Evolutionary conservation across 2,888 invertebrate species (phyloP).

Genomic region (Ichneumoninae sp.): DNA sequence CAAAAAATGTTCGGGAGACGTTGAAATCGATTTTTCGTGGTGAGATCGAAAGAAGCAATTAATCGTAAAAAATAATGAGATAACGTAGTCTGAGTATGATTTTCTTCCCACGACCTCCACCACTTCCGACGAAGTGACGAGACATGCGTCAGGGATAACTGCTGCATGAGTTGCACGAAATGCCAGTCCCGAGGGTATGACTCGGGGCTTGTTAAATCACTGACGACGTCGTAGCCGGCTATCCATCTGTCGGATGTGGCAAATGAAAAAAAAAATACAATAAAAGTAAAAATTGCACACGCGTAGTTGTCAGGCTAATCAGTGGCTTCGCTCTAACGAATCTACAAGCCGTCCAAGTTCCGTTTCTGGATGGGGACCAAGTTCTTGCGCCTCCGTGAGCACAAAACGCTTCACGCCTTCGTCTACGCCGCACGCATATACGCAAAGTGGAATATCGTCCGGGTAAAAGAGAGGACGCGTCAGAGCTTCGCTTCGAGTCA

Average conservation of each 20-base stretch:
- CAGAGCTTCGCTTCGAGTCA: conserved; percentile 5
- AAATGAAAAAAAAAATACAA: conserved; percentile 5
- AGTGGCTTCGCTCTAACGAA: conserved; percentile 20
- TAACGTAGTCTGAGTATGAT: neutral
- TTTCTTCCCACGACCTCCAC: neutral
- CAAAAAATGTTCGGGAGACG: neutral
- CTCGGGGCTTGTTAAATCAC: conserved; percentile 8
- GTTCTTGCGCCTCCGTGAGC: conserved; percentile 8
- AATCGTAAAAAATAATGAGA: neutral
- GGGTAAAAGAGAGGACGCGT: conserved; percentile 7
- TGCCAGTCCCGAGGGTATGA: neutral
- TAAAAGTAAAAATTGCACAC: conserved; percentile 2
- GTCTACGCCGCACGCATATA: neutral
- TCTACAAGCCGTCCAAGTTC: neutral
- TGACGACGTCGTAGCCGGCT: conserved; percentile 12
- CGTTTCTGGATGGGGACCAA: neutral
- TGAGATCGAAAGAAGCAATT: neutral
- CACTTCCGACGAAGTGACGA: neutral
- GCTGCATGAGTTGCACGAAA: conserved; percentile 24
- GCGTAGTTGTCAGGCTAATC: conserved; percentile 24
- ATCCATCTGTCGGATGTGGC: conserved; percentile 30
- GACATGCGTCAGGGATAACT: neutral
- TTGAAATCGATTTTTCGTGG: neutral
- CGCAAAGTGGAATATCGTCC: conserved; percentile 5
- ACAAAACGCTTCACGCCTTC: conserved; percentile 7